Conservation (phyloP, 2,888 invertebrate genomes). For the Blera fallax region DNA sequence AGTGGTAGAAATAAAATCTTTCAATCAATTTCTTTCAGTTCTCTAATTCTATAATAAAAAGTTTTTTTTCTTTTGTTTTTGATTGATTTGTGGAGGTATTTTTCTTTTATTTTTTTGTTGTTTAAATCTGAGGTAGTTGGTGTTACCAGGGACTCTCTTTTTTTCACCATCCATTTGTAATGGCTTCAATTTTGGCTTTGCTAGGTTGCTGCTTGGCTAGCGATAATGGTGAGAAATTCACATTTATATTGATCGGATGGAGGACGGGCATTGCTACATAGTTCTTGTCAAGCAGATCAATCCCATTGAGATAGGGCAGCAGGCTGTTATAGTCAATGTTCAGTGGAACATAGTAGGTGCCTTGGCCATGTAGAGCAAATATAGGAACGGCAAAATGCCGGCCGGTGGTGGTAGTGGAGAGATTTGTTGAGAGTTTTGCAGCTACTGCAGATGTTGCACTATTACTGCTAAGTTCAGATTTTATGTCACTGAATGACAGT, state of each 20-base stretch:
- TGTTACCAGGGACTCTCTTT: slow-evolving; percentile 28
- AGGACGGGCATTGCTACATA: slow-evolving; percentile 84
- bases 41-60: slow-evolving; percentile 3
- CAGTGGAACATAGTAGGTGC: slow-evolving; percentile 93
- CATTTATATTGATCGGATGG: slow-evolving; percentile 94
- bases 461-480: slow-evolving; percentile 75
- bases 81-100: slow-evolving; percentile 20
- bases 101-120: slow-evolving; percentile 76
- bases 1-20: background rate
- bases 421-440: slow-evolving; percentile 41
- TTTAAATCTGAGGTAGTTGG: slow-evolving; percentile 80
- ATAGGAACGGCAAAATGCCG: slow-evolving; percentile 87
- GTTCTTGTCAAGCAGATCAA: slow-evolving; percentile 83
- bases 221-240: slow-evolving; percentile 85
- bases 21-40: background rate
- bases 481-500: slow-evolving; percentile 78
- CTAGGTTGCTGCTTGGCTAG: slow-evolving; percentile 74
- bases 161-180: slow-evolving; percentile 81
- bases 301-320: slow-evolving; percentile 86
- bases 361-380: slow-evolving; percentile 94
- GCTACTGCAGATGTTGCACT: slow-evolving; percentile 28
- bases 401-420: slow-evolving; percentile 74
- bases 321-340: slow-evolving; percentile 89
- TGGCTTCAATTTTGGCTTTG: slow-evolving; percentile 80
- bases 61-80: background rate